Conservation (phyloP, 2,797 vertebrate species). For the Tiaroga cobitis region DNA sequence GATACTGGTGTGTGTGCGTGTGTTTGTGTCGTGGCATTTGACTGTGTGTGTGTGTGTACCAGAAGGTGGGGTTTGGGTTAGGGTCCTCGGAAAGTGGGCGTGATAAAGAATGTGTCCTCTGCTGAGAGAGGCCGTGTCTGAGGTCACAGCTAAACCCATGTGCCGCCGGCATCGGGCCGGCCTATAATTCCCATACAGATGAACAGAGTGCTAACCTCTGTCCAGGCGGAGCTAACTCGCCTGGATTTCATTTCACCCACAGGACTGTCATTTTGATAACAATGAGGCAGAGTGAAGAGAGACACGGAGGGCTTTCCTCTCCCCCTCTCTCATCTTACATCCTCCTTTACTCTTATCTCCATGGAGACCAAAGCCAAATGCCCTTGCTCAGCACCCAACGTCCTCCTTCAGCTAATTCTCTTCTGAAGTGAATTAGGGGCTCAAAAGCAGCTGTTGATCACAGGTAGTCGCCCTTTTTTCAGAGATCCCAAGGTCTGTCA, state of each 20-base stretch:
- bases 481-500: conserved; percentile 3
- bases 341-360: conserved; percentile 64
- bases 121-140: conserved; percentile 81
- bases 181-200: conserved; percentile 87
- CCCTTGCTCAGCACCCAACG: conserved; percentile 62
- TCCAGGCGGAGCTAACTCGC: conserved; percentile 73
- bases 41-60: conserved; percentile 32
- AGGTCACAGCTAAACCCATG: conserved; percentile 88
- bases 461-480: conserved; percentile 10
- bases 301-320: conserved; percentile 56
- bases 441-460: conserved; percentile 35
- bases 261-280: conserved; percentile 79
- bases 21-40: conserved; percentile 12
- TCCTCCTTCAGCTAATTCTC: conserved; percentile 25
- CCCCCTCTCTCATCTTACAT: conserved; percentile 53
- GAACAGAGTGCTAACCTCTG: conserved; percentile 79
- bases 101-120: conserved; percentile 85
- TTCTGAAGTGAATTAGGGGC: conserved; percentile 1
- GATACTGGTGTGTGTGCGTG: conserved; percentile 38
- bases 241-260: conserved; percentile 79
- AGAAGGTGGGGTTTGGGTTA: conserved; percentile 61
- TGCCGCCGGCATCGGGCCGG: conserved; percentile 81
- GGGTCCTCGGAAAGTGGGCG: conserved; percentile 83
- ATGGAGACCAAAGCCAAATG: conserved; percentile 67
- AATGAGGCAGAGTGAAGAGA: conserved; percentile 69